Evolutionary conservation across 2,888 invertebrate species (phyloP).

Genomic region (Chrysina gloriosa): DNA sequence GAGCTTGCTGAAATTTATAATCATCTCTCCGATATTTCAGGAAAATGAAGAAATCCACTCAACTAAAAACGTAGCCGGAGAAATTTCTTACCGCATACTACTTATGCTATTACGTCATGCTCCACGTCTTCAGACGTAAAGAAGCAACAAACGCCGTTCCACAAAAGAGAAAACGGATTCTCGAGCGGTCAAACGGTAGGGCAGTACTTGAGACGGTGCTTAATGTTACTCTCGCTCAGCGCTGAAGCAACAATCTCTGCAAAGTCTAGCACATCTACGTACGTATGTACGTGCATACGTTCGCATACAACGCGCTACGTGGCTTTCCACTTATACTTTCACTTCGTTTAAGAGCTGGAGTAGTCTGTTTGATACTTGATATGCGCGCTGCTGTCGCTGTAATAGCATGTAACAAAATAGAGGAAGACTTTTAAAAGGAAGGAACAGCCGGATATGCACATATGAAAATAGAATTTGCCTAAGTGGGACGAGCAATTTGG

Average conservation of each 20-base stretch:
- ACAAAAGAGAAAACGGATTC: conserved; percentile 4
- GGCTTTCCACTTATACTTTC: conserved; percentile 21
- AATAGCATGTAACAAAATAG: too few relatives aligned
- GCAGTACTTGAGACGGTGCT: conserved; percentile 40
- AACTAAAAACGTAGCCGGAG: too few relatives aligned
- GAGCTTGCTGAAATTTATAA: too few relatives aligned
- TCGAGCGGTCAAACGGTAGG: conserved; percentile 37
- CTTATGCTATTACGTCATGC: conserved; percentile 4
- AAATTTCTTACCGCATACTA: too few relatives aligned
- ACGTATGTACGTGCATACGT: not conserved
- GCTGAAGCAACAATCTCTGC: conserved; percentile 39
- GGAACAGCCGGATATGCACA: too few relatives aligned
- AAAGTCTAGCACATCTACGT: conserved; percentile 12
- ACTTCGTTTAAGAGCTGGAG: not conserved
- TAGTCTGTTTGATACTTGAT: too few relatives aligned
- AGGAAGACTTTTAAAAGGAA: too few relatives aligned
- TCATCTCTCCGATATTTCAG: too few relatives aligned
- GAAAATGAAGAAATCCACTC: too few relatives aligned
- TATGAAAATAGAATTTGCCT: too few relatives aligned
- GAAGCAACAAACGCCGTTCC: not conserved
- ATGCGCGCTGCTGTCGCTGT: too few relatives aligned
- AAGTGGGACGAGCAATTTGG: too few relatives aligned
- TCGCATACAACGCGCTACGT: not conserved
- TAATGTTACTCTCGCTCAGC: conserved; percentile 26
- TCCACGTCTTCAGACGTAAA: not conserved